Evolutionary conservation across 2,888 invertebrate genomes (phyloP).

Genomic region (Pseudococcus longispinus): DNA sequence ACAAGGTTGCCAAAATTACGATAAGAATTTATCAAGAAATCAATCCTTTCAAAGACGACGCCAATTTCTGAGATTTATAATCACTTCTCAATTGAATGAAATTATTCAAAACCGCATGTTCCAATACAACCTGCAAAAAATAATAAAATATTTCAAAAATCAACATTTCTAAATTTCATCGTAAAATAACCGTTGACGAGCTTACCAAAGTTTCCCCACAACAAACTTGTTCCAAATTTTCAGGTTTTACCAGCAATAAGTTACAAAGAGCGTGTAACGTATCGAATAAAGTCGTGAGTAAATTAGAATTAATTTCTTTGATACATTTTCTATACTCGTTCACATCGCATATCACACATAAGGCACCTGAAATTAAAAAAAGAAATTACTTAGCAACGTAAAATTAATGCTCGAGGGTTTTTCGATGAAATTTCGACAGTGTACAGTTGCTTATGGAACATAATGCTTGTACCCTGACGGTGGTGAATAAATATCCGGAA

Average conservation of each 20-base stretch:
- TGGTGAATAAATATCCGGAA: conserved; percentile 36
- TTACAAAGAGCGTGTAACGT: conserved; percentile 95
- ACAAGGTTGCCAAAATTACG: background rate
- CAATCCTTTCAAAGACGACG: conserved; percentile 66
- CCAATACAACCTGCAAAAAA: conserved; percentile 78
- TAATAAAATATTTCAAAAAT: background rate
- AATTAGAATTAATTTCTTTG: conserved; percentile 76
- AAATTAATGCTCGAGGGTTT: background rate
- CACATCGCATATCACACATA: conserved; percentile 97
- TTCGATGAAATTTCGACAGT: background rate
- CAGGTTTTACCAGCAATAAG: conserved; percentile 90
- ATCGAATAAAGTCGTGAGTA: conserved; percentile 90
- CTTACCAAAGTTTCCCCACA: conserved; percentile 91
- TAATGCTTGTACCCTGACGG: conserved; percentile 19
- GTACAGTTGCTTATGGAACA: conserved; percentile 34
- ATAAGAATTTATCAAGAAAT: conserved; percentile 59
- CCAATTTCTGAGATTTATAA: conserved; percentile 86
- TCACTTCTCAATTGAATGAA: conserved; percentile 95
- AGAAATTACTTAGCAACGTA: background rate
- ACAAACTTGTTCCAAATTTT: conserved; percentile 94
- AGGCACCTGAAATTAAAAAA: conserved; percentile 74
- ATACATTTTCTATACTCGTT: conserved; percentile 94
- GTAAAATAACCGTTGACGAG: conserved; percentile 58
- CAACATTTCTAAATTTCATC: background rate
- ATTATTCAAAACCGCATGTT: conserved; percentile 85